These are phyloP conservation scores for Ammodramus savannarum DNA, from an alignment of 2,113 vertebrate species.

Conservation along the genomic window DNA sequence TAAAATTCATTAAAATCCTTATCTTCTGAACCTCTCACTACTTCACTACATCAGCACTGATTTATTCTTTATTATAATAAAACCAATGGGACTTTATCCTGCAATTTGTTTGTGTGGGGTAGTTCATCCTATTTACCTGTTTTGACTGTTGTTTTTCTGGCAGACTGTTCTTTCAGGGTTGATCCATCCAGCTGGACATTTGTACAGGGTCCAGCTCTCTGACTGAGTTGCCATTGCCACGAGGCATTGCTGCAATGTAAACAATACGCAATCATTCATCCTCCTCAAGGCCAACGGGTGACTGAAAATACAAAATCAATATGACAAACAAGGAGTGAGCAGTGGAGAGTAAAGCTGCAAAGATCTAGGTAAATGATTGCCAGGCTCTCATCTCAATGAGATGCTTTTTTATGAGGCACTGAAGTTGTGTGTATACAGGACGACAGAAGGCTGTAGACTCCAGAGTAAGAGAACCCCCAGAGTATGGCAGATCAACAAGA, in stretches of 20 bases:
- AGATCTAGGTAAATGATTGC: background rate
- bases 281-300: background rate
- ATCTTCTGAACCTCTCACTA: background rate
- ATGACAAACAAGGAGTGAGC: background rate
- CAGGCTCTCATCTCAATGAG: background rate
- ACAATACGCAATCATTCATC: background rate
- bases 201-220: background rate
- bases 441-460: background rate
- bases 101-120: background rate
- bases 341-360: background rate
- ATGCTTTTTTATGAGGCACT: background rate
- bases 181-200: constrained; percentile 11
- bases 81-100: background rate
- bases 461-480: background rate
- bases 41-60: background rate
- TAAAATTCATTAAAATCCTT: background rate
- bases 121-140: background rate
- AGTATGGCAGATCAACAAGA: background rate
- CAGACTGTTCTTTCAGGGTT: background rate
- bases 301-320: constrained; percentile 9
- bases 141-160: background rate
- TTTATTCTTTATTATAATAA: background rate
- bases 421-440: background rate
- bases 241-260: background rate
- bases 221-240: background rate